Evolutionary conservation across 2,113 vertebrate genomes (phyloP), one percentile per base, ranked within the genome.

Genomic region (Grantiella picta): DNA sequence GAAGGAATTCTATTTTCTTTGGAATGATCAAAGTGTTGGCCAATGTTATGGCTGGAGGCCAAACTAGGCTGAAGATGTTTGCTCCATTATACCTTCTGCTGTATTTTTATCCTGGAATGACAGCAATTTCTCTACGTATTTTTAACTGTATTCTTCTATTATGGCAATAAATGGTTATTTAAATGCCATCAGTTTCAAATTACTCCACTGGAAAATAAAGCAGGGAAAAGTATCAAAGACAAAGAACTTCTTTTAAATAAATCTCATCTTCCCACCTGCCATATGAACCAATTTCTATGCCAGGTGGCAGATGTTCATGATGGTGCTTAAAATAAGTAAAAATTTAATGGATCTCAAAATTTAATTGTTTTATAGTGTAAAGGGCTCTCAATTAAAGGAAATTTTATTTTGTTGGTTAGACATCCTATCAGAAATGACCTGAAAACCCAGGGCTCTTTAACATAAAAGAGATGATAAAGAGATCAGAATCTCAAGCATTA

Each of bases 171-270:
- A 98, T 97, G 96, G 92, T 95, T 97, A 97, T 97, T 98, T 98
- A 98, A 98, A 97, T 97, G 96, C 89, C 95, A 96, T 97, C 89
- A 93, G 92, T 95, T 97, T 97, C 95, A 97, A 97, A 98, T 98
- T 96, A 96, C 57, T 96, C 89, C 52, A 29, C 88, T 92, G 89
- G 89, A 97, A 98, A 97, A 97, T 96, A 83, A 93, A 96, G 93
- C 78, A 93, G 94, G 94, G 94, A 92, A 88, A 97, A 97, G 83
- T 95, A 97, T 94, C 86, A 96, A 97, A 98, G 97, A 97, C 97
- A 97, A 97, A 97, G 96, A 98, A 98, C 91, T 97, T 98, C 91
- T 97, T 98, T 97, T 95, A 97, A 97, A 97, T 97, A 98, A 97
- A 97, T 97, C 94, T 97, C 94, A 93, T 97, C 95, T 97, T 95